Percentiles rank a stretch among this genome's conserved stretches.
Conservation (phyloP, 2,888 invertebrate species). For the Dusona sp. region DNA sequence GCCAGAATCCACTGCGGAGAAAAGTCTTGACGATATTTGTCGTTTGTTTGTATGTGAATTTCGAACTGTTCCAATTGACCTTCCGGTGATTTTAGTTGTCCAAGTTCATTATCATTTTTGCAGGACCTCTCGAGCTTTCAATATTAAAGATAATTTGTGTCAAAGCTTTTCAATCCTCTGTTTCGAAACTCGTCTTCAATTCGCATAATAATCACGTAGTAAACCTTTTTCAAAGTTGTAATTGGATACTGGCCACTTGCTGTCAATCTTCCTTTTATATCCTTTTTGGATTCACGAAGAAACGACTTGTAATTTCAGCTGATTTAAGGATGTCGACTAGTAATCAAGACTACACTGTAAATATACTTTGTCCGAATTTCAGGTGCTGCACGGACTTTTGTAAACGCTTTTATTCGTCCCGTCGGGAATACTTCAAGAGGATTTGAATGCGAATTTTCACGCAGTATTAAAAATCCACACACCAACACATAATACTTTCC, state of each 20-base stretch:
- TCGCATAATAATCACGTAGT: not conserved
- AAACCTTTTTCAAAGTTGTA: not conserved
- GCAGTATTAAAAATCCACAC: conserved; percentile 4
- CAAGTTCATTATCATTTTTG: not conserved
- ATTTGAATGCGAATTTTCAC: not conserved
- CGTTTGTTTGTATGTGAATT: not conserved
- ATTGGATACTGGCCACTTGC: no score
- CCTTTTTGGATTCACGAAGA: conserved; percentile 41
- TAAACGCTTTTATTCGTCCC: conserved; percentile 3
- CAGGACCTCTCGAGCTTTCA: not conserved
- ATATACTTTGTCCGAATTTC: not conserved
- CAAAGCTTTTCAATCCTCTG: not conserved
- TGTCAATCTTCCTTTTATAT: no score
- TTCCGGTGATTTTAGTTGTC: not conserved
- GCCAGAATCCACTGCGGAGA: not conserved
- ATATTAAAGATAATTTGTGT: not conserved
- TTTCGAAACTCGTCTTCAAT: not conserved
- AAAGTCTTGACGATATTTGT: not conserved
- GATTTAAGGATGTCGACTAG: conserved; percentile 23
- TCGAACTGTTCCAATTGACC: not conserved
- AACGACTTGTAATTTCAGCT: conserved; percentile 1
- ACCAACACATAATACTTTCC: conserved; percentile 1
- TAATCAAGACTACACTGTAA: not conserved
- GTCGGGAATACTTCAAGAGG: not conserved
- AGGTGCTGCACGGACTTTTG: not conserved